A percentile compares a stretch with the other conserved stretches of the same genome.
phyloP scores from a whole-genome alignment of 2,888 invertebrate species.

The Temnothorax unifasciatus region DNA sequence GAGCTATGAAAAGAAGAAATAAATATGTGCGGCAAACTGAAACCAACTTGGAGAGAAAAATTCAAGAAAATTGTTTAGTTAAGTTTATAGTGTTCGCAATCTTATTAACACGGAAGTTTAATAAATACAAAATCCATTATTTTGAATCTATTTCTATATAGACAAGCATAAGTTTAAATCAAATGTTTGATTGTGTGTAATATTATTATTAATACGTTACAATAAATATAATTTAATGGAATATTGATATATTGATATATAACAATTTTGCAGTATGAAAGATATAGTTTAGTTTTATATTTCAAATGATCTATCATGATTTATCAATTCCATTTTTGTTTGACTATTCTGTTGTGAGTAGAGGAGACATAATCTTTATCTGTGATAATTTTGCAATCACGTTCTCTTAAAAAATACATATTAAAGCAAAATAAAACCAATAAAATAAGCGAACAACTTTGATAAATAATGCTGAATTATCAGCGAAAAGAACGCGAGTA shows the following conservation, averaged over 20 bases:
- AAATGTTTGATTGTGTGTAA: neutral
- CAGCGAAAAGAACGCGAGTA: neutral
- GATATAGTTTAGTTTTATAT: neutral
- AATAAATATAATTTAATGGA: slow-evolving; percentile 3
- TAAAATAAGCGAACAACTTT: neutral
- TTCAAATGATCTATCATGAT: neutral
- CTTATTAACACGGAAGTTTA: neutral
- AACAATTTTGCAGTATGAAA: neutral
- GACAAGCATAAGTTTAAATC: neutral
- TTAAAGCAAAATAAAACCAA: neutral
- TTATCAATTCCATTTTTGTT: neutral
- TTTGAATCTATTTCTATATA: neutral
- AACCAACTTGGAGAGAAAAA: neutral
- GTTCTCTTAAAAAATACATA: neutral
- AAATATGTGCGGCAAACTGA: neutral
- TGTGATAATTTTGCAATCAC: neutral
- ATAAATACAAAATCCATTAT: neutral
- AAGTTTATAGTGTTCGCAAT: no score
- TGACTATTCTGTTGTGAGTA: neutral
- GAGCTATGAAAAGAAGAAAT: neutral
- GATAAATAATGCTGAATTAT: slow-evolving; percentile 4
- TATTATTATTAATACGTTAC: neutral
- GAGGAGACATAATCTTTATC: neutral
- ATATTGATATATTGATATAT: neutral
- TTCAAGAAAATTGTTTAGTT: no score